Percentiles rank a stretch among this genome's conserved stretches.
phyloP scores from a whole-genome alignment of 1,140 invertebrate species.

The Chionoecetes opilio region DNA sequence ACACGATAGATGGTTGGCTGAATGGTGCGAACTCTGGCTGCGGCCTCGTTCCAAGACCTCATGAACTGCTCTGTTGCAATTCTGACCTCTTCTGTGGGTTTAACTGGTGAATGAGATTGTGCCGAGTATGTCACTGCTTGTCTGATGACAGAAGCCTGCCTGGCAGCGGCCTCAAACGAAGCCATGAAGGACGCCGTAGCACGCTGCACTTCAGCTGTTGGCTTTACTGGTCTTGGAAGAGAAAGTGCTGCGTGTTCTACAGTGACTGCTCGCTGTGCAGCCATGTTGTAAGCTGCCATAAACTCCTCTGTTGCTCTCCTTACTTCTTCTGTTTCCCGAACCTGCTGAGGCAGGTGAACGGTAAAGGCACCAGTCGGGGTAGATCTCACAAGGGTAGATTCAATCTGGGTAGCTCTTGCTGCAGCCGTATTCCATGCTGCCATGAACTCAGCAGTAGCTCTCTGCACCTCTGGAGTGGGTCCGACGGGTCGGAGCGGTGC shows the following conservation, averaged over 20 bases:
- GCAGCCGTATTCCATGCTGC: slow-evolving; percentile 70
- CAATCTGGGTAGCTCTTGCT: slow-evolving; percentile 39
- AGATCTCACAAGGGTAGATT: background rate
- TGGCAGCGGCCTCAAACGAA: slow-evolving; percentile 57
- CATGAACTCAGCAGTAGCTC: slow-evolving; percentile 71
- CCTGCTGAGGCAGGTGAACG: slow-evolving; percentile 45
- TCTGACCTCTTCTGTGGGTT: slow-evolving; percentile 48
- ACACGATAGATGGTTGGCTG: slow-evolving; percentile 49
- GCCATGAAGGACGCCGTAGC: slow-evolving; percentile 51
- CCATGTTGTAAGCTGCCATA: slow-evolving; percentile 66
- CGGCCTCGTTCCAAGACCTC: slow-evolving; percentile 54
- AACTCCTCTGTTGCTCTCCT: slow-evolving; percentile 62
- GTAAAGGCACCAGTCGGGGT: slow-evolving; percentile 35
- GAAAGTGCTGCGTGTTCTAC: slow-evolving; percentile 48
- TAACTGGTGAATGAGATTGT: background rate
- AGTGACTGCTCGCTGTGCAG: slow-evolving; percentile 48
- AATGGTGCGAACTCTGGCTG: slow-evolving; percentile 53
- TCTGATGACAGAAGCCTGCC: slow-evolving; percentile 48
- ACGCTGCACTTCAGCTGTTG: slow-evolving; percentile 41
- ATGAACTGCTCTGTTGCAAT: slow-evolving; percentile 62
- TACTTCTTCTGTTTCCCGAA: slow-evolving; percentile 61
- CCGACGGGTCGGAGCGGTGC: slow-evolving; percentile 36
- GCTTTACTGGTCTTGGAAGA: background rate
- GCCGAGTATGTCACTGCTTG: slow-evolving; percentile 14
- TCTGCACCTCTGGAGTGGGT: slow-evolving; percentile 64